Conservation (phyloP, 2,113 vertebrate genomes). For the Mus musculus region DNA sequence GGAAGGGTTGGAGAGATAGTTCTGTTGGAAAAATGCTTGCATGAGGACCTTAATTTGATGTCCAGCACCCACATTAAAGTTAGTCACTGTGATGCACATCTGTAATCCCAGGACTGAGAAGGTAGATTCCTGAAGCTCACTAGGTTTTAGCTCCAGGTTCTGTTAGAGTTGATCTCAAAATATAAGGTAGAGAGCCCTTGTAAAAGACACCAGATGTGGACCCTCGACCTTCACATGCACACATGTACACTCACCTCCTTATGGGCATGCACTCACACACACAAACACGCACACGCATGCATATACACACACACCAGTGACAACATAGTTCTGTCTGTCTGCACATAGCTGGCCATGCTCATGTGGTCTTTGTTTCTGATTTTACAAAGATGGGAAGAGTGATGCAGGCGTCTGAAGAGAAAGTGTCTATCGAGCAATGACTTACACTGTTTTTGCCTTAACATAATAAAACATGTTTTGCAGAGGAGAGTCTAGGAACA, state of each 20-base stretch:
- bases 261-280: neutral
- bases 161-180: neutral
- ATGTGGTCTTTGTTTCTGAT: neutral
- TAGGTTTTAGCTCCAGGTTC: neutral
- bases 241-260: too few species aligned
- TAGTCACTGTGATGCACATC: neutral
- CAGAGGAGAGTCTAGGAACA: neutral
- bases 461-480: slow-evolving; percentile 8
- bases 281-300: neutral
- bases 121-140: neutral
- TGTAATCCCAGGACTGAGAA: neutral
- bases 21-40: neutral
- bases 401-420: neutral
- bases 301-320: neutral
- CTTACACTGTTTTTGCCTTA: slow-evolving; percentile 29
- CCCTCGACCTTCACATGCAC: neutral
- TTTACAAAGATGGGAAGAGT: neutral
- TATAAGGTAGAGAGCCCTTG: neutral
- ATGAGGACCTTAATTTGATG: neutral
- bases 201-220: neutral
- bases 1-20: neutral
- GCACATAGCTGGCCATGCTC: neutral
- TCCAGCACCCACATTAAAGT: neutral
- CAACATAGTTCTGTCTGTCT: neutral
- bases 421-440: neutral